Percentiles rank a stretch among this genome's conserved stretches.
Conservation (phyloP, 2,888 invertebrate genomes). For the Nineta flava region DNA sequence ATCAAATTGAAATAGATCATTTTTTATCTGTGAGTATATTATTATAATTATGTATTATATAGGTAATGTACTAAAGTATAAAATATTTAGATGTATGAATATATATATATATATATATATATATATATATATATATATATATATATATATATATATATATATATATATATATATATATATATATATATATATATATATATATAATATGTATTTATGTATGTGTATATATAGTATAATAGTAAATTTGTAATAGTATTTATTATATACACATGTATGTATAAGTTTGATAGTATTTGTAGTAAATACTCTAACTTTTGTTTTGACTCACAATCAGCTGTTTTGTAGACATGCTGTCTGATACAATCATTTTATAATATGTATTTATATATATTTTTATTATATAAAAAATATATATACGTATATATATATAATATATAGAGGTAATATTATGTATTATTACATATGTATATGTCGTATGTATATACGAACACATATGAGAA, state of each 20-base stretch:
- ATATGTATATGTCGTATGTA: not conserved
- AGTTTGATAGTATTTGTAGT: not conserved
- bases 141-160: not conserved
- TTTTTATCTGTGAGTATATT: too few species aligned
- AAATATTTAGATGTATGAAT: too few species aligned
- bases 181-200: not conserved
- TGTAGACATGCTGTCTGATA: constrained; percentile 2
- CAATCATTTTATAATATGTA: not conserved
- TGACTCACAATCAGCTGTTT: constrained; percentile 5
- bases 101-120: too few species aligned
- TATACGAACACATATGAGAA: too few species aligned
- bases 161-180: not conserved
- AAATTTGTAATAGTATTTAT: not conserved
- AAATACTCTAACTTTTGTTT: constrained; percentile 1
- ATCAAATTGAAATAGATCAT: too few species aligned
- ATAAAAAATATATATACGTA: not conserved
- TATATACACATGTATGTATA: not conserved
- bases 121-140: not conserved
- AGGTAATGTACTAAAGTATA: too few species aligned
- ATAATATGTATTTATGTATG: not conserved
- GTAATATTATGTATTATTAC: not conserved
- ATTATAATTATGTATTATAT: too few species aligned
- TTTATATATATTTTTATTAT: not conserved
- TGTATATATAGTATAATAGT: not conserved
- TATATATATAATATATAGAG: not conserved